phyloP scores from a whole-genome alignment of 1,140 invertebrate species.

The Pseudomyrmex dendroicus region DNA sequence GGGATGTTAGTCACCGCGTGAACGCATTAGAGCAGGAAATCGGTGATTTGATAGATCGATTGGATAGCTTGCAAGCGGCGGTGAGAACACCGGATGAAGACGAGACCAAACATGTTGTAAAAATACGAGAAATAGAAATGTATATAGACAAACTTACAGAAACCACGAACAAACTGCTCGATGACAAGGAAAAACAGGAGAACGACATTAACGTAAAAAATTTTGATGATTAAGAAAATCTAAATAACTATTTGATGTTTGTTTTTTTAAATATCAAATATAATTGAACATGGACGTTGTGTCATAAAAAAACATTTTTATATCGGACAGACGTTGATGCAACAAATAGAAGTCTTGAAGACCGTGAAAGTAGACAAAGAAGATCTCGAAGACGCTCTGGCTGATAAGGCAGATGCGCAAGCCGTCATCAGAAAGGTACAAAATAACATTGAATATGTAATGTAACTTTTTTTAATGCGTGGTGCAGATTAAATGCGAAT shows the following conservation, averaged over 20 bases:
- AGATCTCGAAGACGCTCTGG: slow-evolving; percentile 88
- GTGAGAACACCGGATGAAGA: background rate
- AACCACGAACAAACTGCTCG: slow-evolving; percentile 74
- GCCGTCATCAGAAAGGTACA: slow-evolving; percentile 87
- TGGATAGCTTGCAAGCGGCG: slow-evolving; percentile 61
- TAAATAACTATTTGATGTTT: no score
- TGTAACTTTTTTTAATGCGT: background rate
- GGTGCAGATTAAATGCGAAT: background rate
- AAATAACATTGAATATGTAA: no score
- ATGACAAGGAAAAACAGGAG: slow-evolving; percentile 78
- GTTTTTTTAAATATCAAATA: no score
- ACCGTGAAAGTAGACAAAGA: slow-evolving; percentile 88
- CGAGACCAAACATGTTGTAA: slow-evolving; percentile 73
- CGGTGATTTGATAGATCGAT: slow-evolving; percentile 67
- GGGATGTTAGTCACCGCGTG: slow-evolving; percentile 71
- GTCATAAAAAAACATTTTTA: background rate
- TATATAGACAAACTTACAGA: slow-evolving; percentile 80
- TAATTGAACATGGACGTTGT: no score
- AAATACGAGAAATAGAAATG: slow-evolving; percentile 77
- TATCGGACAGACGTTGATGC: slow-evolving; percentile 81
- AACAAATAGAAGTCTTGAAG: slow-evolving; percentile 86
- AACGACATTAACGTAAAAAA: slow-evolving; percentile 58
- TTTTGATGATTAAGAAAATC: slow-evolving; percentile 4
- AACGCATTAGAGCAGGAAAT: slow-evolving; percentile 74
- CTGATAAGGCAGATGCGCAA: slow-evolving; percentile 89